Evolutionary conservation across 2,888 invertebrate species (phyloP).

Genomic region (Mythimna ferrago): DNA sequence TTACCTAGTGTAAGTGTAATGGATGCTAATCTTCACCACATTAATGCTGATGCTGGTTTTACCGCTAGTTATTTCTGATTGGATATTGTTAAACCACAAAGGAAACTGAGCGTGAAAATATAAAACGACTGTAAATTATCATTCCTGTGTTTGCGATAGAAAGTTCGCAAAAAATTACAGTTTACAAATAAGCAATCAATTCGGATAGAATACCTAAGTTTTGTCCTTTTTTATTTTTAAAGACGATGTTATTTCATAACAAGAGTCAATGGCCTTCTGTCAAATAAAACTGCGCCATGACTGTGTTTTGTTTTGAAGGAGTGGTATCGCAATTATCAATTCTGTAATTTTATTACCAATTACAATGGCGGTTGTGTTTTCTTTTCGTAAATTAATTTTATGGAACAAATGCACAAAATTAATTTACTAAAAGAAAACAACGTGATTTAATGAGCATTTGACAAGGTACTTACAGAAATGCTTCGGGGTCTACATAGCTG

Average conservation of each 20-base stretch:
- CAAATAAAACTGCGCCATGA: slow-evolving; percentile 16
- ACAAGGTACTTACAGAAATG: slow-evolving; percentile 90
- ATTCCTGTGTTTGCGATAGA: slow-evolving; percentile 33
- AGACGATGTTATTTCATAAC: slow-evolving; percentile 33
- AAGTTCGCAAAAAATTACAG: slow-evolving; percentile 40
- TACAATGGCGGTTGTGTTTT: slow-evolving; percentile 26
- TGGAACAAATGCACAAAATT: neutral
- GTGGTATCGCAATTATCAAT: slow-evolving; percentile 27
- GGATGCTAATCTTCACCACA: neutral
- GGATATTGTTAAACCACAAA: slow-evolving; percentile 20
- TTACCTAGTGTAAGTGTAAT: neutral
- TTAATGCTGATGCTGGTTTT: neutral
- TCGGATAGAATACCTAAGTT: neutral
- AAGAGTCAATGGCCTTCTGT: slow-evolving; percentile 26
- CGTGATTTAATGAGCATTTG: slow-evolving; percentile 12
- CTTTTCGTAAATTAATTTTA: too few relatives aligned
- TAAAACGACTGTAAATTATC: slow-evolving; percentile 27
- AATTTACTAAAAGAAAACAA: slow-evolving; percentile 19
- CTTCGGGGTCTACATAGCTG: slow-evolving; percentile 91
- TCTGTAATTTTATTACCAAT: slow-evolving; percentile 48
- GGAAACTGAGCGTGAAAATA: slow-evolving; percentile 40
- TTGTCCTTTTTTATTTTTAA: slow-evolving; percentile 30
- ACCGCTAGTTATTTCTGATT: slow-evolving; percentile 2
- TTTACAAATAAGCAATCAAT: slow-evolving; percentile 41
- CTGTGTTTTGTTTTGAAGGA: slow-evolving; percentile 27